Conservation (phyloP, 2,888 invertebrate genomes). For the Euzophera pinguis region DNA sequence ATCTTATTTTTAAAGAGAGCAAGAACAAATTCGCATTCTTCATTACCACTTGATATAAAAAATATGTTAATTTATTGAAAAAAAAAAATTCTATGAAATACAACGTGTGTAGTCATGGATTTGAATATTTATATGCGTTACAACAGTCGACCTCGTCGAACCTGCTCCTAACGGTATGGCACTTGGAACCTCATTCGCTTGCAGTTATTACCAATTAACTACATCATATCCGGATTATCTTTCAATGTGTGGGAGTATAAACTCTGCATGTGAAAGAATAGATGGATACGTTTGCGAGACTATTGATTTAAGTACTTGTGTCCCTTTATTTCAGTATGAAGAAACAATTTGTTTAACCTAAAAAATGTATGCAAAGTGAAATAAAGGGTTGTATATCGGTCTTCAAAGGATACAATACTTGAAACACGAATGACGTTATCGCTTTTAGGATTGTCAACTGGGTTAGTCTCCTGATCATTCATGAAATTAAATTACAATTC, state of each 20-base stretch:
- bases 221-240: conserved; percentile 1
- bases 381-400: too few relatives aligned
- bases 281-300: background rate
- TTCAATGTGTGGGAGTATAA: background rate
- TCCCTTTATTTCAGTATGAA: too few relatives aligned
- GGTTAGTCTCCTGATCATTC: too few relatives aligned
- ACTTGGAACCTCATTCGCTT: conserved; percentile 17
- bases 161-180: conserved; percentile 39
- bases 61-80: background rate
- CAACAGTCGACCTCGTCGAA: conserved; percentile 29
- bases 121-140: conserved; percentile 21
- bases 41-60: background rate
- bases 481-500: too few relatives aligned
- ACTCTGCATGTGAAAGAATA: background rate
- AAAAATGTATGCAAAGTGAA: too few relatives aligned
- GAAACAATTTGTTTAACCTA: too few relatives aligned
- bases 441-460: too few relatives aligned
- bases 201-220: conserved; percentile 14
- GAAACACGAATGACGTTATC: too few relatives aligned
- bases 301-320: too few relatives aligned
- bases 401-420: too few relatives aligned
- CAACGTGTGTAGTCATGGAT: background rate
- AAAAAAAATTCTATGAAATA: background rate
- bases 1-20: too few relatives aligned
- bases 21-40: too few relatives aligned